A percentile compares a stretch with the other conserved stretches of the same genome.
These are phyloP conservation scores for Ameiurus melas DNA, from an alignment of 2,113 vertebrate genomes.

Conservation along the genomic window DNA sequence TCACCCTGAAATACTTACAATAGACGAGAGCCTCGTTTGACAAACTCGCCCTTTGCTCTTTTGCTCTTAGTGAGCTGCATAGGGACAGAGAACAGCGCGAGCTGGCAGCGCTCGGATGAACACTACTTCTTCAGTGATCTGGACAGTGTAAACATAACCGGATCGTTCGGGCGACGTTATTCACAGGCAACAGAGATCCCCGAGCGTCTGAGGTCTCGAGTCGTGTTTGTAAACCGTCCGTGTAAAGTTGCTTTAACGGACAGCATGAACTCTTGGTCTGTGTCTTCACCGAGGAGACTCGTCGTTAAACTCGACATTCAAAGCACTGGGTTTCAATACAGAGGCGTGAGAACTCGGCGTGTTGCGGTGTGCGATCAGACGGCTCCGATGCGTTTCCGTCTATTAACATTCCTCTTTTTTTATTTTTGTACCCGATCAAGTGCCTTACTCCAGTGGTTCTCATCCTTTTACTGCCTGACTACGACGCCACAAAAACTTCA, in stretches of 20 bases:
- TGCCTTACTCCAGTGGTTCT: background rate
- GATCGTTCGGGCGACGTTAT: background rate
- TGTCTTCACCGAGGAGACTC: background rate
- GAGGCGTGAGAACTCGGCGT: background rate
- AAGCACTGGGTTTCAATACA: background rate
- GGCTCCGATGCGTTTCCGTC: background rate
- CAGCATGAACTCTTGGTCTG: background rate
- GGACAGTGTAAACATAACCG: background rate
- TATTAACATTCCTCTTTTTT: background rate
- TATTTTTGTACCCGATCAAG: background rate
- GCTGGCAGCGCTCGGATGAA: background rate
- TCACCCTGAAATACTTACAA: constrained; percentile 18
- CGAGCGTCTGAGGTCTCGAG: background rate
- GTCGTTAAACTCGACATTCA: background rate
- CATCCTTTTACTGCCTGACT: background rate
- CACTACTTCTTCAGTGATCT: background rate
- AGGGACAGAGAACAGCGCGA: background rate
- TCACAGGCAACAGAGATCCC: background rate
- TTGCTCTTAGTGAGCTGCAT: constrained; percentile 31
- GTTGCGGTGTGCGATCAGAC: background rate
- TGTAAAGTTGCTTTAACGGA: constrained; percentile 1
- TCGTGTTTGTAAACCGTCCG: background rate
- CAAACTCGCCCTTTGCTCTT: constrained; percentile 7
- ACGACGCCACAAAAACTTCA: background rate
- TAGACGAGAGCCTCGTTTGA: background rate